Evolutionary conservation across 2,797 vertebrate genomes (phyloP).

Genomic region (Cyclopterus lumpus): DNA sequence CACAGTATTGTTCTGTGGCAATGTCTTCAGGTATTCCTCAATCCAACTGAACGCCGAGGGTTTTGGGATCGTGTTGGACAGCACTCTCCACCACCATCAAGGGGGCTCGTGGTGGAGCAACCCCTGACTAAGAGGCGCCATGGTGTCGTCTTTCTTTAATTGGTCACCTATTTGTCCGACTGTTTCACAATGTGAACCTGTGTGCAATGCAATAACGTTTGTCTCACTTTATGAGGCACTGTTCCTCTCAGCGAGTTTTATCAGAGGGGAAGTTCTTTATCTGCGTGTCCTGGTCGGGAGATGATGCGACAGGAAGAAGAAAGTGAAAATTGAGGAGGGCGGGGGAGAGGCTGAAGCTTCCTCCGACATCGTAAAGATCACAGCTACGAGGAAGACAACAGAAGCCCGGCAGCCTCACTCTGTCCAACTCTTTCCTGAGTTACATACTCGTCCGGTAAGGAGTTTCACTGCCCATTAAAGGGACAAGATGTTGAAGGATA

Average conservation of each 20-base stretch:
- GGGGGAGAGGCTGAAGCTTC: conserved; percentile 57
- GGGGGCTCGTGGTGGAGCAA: not conserved
- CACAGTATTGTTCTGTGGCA: not conserved
- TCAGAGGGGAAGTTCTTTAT: conserved; percentile 74
- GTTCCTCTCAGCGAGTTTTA: conserved; percentile 46
- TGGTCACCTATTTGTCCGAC: conserved; percentile 2
- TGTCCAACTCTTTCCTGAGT: not conserved
- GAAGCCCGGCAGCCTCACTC: not conserved
- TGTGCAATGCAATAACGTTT: not conserved
- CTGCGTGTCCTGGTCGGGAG: conserved; percentile 45
- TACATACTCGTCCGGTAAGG: not conserved
- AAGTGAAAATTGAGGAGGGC: conserved; percentile 48
- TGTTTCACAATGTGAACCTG: not conserved
- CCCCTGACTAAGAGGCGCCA: not conserved
- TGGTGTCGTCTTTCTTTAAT: not conserved
- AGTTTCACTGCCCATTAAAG: no score
- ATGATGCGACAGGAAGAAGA: conserved; percentile 57
- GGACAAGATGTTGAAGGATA: not conserved
- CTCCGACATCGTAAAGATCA: conserved; percentile 65
- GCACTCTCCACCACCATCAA: not conserved
- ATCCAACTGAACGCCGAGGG: not conserved
- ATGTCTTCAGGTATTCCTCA: not conserved
- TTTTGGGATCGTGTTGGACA: not conserved
- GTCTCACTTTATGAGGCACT: conserved; percentile 53
- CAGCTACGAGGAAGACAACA: conserved; percentile 39